Evolutionary conservation across 2,888 invertebrate species (phyloP).

Genomic region (Apoderus coryli): DNA sequence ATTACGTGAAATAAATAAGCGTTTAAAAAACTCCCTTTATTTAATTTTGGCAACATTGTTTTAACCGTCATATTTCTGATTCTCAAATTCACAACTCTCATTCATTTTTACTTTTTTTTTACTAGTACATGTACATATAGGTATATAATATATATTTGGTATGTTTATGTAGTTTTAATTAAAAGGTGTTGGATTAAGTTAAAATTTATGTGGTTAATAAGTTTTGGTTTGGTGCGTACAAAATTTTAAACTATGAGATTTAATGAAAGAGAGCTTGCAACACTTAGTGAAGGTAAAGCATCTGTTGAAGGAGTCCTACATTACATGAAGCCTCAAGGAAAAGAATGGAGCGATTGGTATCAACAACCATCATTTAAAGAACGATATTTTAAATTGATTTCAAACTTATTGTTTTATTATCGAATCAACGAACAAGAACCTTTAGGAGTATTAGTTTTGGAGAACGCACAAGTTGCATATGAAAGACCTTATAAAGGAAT

Average conservation of each 20-base stretch:
- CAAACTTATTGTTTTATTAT: constrained; percentile 64
- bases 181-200: too few relatives aligned
- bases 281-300: constrained; percentile 41
- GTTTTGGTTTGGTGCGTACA: too few relatives aligned
- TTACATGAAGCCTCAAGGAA: constrained; percentile 48
- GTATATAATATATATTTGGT: too few relatives aligned
- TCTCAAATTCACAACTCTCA: too few relatives aligned
- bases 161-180: too few relatives aligned
- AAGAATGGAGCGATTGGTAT: constrained; percentile 36
- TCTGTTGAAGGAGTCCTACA: constrained; percentile 58
- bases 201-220: too few relatives aligned
- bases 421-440: constrained; percentile 53
- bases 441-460: constrained; percentile 57
- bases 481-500: constrained; percentile 48
- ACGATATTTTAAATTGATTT: constrained; percentile 59
- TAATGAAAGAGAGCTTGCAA: constrained; percentile 53
- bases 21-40: too few relatives aligned
- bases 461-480: constrained; percentile 54
- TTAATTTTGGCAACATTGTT: too few relatives aligned
- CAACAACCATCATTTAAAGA: constrained; percentile 45
- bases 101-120: constrained; percentile 1
- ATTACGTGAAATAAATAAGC: too few relatives aligned
- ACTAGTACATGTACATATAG: not conserved
- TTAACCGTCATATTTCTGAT: too few relatives aligned
- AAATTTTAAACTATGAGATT: constrained; percentile 44